These are phyloP conservation scores for Pelodiscus sinensis DNA, from an alignment of 2,113 vertebrate genomes.

Conservation along the genomic window DNA sequence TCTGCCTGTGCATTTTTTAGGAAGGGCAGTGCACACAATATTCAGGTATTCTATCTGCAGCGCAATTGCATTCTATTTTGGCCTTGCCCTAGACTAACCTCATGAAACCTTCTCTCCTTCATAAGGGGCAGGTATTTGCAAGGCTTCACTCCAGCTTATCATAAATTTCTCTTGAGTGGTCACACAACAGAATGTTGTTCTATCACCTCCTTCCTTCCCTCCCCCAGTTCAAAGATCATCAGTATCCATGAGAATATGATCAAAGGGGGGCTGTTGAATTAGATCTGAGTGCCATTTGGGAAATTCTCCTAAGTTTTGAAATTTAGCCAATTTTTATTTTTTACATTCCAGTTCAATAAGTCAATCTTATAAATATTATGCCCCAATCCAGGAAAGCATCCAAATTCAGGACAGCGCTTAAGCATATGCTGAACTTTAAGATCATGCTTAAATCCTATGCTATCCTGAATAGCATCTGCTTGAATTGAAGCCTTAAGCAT, in stretches of 20 bases:
- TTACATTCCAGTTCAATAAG: conserved; percentile 47
- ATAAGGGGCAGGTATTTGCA: background rate
- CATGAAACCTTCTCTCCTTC: background rate
- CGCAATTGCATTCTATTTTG: accelerated
- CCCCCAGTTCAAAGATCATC: background rate
- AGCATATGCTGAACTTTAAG: conserved; percentile 21
- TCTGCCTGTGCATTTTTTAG: background rate
- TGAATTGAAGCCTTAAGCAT: background rate
- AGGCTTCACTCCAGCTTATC: background rate
- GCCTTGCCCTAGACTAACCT: accelerated
- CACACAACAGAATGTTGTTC: background rate
- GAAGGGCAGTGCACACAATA: background rate
- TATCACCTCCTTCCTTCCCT: background rate
- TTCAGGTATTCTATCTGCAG: background rate
- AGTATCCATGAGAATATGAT: background rate
- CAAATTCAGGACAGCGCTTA: background rate
- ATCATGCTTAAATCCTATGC: conserved; percentile 24
- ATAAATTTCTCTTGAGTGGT: accelerated
- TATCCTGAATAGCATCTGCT: background rate
- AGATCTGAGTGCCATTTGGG: conserved; percentile 10
- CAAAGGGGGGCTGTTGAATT: conserved; percentile 21
- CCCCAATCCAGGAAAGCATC: conserved; percentile 48
- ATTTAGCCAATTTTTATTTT: conserved; percentile 21
- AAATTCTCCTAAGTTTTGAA: conserved; percentile 18
- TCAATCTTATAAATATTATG: conserved; percentile 8